Evolutionary conservation across 2,888 invertebrate species (phyloP), one percentile per base, ranked within the genome.

Genomic region (Bombyx huttoni): DNA sequence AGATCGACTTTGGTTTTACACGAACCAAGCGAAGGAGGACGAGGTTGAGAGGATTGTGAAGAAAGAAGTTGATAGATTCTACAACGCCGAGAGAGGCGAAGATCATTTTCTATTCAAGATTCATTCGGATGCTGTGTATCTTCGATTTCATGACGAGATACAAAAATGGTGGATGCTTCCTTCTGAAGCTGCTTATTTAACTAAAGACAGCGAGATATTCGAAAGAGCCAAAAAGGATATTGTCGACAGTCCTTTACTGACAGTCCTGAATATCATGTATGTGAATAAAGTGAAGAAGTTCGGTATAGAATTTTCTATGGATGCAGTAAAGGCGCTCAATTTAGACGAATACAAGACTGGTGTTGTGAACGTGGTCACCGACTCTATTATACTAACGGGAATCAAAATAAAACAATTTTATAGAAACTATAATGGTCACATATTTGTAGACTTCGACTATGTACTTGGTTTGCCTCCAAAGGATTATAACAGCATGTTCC

Each of bases 131-230:
- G 69, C 71, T 7, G 71, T 72, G 50, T 73, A 65, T 53, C 57
- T 71, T 12, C 61, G 65, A 54, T 68, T 66, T 52, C 73, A 73
- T 52, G 70, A 71, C n/a, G 64, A 68, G 58, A 62, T 73, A 53
- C 70, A 70, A 58, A 71, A 71, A 54, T 73, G 73, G 73, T 73
- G 73, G 73, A 67, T 70, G 59, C 53, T 56, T 47, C 57, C 58
- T 48, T 59, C 60, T 0, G 56, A 63, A 46, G 64, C 63, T 0
- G 55, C 56, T 6, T 73, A 72, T 49, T 53, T 72, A 35, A 68
- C 63, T 8, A 63, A 61, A 51, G 54, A 50, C 9, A 64, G 61
- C 51, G 58, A 57, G 10, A 65, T 65, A 52, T 73, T 66, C 52
- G 61, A 69, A 49, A 57, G 59, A 54, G 66, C 72, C 10, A 73